Evolutionary conservation across 2,888 invertebrate genomes (phyloP), one percentile per base, ranked within the genome.

Genomic region (Caenorhabditis wallacei): DNA sequence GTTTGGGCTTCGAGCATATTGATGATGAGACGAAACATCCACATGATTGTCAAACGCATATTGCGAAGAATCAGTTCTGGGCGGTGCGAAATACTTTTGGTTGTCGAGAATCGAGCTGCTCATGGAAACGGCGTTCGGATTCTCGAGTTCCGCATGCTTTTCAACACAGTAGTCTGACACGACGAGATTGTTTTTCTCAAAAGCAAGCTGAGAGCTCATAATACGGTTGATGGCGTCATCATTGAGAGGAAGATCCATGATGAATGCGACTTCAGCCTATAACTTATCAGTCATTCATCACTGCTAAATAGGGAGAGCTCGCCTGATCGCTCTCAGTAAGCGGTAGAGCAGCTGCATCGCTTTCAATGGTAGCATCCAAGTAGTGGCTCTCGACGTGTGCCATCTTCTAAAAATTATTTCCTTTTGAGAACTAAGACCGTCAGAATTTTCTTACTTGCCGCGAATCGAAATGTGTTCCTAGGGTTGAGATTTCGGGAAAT

Each of bases 311-410:
- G 4, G 30, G 4, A 30, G 8, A 30, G 30, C 30, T 30, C 3
- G 30, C 53, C 63, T 53, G n/a, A 13, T 74, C 64, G 46, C 26
- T 37, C 53, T 54, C 46, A 18, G 64, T 53, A n/a, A 35, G 51
- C 4, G 69, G 78, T 3, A 53, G 56, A 54, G 59, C 46, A 7
- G 40, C 30, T 5, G 37, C 68, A 48, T 78, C 78, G 8, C 43
- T 69, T 61, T 78, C 78, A 18, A 78, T 35, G n/a, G 20, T 78
- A 22, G 69, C 53, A 69, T 78, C 78, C 53, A 78, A 51, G 56
- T 78, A 78, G 63, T 53, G 69, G 69, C 78, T 78, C 53, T 69
- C 69, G 40, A 78, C 78, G 69, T 78, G 68, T 35, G 78, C 78
- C 78, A 78, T 76, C 51, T 76, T 43, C n/a, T n/a, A 35, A 46